Percentiles rank a stretch among this genome's conserved stretches.
Conservation (phyloP, 2,797 vertebrate genomes). For the Sebastolobus altivelis region DNA sequence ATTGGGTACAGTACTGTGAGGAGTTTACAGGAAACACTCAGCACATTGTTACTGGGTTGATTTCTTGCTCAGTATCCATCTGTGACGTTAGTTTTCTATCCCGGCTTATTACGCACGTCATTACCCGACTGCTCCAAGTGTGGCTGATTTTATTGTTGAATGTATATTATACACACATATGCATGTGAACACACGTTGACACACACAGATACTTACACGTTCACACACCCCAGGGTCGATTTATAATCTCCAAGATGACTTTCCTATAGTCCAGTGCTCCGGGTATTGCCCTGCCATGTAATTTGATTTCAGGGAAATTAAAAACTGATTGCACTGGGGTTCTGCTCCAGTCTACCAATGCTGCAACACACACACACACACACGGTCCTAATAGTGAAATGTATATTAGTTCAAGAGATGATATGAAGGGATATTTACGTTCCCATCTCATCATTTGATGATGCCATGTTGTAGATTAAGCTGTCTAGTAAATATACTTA, state of each 20-base stretch:
- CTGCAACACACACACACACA: slow-evolving; percentile 18
- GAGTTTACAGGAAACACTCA: slow-evolving; percentile 39
- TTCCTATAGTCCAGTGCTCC: slow-evolving; percentile 64
- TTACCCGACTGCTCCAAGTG: background rate
- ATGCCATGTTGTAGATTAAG: slow-evolving; percentile 9
- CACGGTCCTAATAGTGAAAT: slow-evolving; percentile 18
- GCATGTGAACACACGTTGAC: background rate
- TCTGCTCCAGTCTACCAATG: slow-evolving; percentile 50
- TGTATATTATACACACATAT: background rate
- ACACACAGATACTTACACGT: slow-evolving; percentile 13
- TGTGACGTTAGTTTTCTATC: slow-evolving; percentile 8
- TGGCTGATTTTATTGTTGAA: background rate
- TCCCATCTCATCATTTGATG: slow-evolving; percentile 26
- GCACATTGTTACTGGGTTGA: slow-evolving; percentile 24
- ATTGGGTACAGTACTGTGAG: slow-evolving; percentile 28
- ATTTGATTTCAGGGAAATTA: slow-evolving; percentile 80
- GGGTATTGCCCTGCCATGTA: slow-evolving; percentile 72
- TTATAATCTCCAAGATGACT: slow-evolving; percentile 67
- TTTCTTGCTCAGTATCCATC: slow-evolving; percentile 28
- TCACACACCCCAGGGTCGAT: slow-evolving; percentile 50
- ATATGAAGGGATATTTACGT: slow-evolving; percentile 24
- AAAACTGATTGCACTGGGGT: slow-evolving; percentile 72
- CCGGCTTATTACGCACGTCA: background rate
- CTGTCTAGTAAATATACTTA: background rate
- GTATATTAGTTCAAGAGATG: slow-evolving; percentile 47